Conservation (phyloP, 2,888 invertebrate genomes). For the Macrosoma leucophasiata region DNA sequence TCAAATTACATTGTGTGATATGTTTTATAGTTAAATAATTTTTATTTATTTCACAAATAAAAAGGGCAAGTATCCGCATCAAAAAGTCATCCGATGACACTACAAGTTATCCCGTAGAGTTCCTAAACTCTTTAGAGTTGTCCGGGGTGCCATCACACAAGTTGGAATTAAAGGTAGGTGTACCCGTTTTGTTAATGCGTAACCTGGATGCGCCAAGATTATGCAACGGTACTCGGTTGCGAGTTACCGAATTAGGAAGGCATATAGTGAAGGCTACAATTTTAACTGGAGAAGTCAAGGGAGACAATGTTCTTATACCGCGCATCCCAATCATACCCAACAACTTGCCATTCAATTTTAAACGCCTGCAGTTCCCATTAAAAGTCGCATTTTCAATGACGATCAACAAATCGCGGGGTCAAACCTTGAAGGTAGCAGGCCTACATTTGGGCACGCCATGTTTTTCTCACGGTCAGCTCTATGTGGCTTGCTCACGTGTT, state of each 20-base stretch:
- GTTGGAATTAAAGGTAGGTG: constrained; percentile 23
- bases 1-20: too few species aligned
- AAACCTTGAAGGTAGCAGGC: too few species aligned
- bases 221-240: constrained; percentile 23
- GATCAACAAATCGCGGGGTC: too few species aligned
- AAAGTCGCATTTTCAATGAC: too few species aligned
- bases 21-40: too few species aligned
- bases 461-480: too few species aligned
- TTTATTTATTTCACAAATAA: too few species aligned
- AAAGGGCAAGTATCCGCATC: too few species aligned
- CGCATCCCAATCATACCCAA: constrained; percentile 31
- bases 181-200: constrained; percentile 25
- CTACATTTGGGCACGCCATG: too few species aligned
- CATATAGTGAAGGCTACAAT: constrained; percentile 28
- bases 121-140: constrained; percentile 29
- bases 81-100: constrained; percentile 20
- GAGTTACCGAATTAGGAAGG: constrained; percentile 19
- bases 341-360: constrained; percentile 29
- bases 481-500: too few species aligned
- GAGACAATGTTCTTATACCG: constrained; percentile 29
- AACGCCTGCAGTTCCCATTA: constrained; percentile 28
- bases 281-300: constrained; percentile 27
- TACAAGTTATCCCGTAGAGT: constrained; percentile 27
- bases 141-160: constrained; percentile 27
- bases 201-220: constrained; percentile 26